These are phyloP conservation scores for Malthinus flaveolus DNA, from an alignment of 2,888 invertebrate genomes.

Conservation along the genomic window DNA sequence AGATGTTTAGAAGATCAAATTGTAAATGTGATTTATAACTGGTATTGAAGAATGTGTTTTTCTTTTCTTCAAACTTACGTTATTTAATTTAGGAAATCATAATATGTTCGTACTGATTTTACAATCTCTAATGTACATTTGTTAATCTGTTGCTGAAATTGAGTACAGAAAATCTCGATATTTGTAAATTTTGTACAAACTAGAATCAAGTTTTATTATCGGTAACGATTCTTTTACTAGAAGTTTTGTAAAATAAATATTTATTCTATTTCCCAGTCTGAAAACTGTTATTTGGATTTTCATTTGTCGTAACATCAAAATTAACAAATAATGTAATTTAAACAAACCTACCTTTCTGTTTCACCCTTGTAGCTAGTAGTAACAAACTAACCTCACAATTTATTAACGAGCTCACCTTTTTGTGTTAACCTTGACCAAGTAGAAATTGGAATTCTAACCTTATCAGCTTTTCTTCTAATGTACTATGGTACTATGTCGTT, in stretches of 20 bases:
- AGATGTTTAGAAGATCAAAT: constrained; percentile 27
- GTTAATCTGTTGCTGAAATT: constrained; percentile 1
- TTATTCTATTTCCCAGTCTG: constrained; percentile 9
- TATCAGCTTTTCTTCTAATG: too few relatives aligned
- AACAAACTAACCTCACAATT: too few relatives aligned
- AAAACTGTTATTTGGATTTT: too few relatives aligned
- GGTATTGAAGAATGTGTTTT: constrained; percentile 8
- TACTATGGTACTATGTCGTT: too few relatives aligned
- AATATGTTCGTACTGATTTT: too few relatives aligned
- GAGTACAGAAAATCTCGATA: neutral
- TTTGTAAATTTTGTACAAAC: constrained; percentile 13
- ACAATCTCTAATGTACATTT: neutral
- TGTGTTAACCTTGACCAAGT: too few relatives aligned
- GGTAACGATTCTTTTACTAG: constrained; percentile 13
- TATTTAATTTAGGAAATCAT: neutral
- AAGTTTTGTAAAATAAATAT: constrained; percentile 19
- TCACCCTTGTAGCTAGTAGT: too few relatives aligned
- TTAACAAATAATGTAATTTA: neutral
- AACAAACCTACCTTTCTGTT: neutral
- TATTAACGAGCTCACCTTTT: neutral
- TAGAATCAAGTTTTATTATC: constrained; percentile 16
- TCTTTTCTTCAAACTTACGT: neutral
- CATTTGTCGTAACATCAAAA: neutral
- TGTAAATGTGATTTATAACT: neutral
- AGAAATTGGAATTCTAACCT: too few relatives aligned